A percentile compares a stretch with the other conserved stretches of the same genome.
These are phyloP conservation scores for Helarctos malayanus DNA, from an alignment of 2,797 vertebrate species.

Conservation along the genomic window DNA sequence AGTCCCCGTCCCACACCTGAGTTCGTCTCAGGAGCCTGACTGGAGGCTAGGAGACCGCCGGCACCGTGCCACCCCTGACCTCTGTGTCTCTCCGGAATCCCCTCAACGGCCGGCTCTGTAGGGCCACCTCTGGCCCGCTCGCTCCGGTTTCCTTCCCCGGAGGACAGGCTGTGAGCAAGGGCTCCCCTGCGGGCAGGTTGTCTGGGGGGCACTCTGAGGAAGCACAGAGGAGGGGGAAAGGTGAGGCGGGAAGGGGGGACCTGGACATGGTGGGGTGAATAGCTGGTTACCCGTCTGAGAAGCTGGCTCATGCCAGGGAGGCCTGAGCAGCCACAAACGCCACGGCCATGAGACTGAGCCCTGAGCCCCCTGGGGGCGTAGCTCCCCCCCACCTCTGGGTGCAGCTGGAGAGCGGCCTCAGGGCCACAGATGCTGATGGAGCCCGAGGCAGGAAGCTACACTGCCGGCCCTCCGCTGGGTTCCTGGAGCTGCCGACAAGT, in stretches of 20 bases:
- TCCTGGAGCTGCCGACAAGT: not conserved
- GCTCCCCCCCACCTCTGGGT: not conserved
- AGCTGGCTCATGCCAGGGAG: not conserved
- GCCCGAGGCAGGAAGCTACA: not conserved
- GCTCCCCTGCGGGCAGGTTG: not conserved
- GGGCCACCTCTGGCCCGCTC: not conserved
- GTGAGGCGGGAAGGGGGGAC: not conserved
- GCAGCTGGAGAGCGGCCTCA: not conserved
- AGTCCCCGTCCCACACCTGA: not conserved
- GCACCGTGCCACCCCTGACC: too few species aligned
- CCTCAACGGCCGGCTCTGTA: too few species aligned
- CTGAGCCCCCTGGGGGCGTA: not conserved
- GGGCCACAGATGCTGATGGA: not conserved
- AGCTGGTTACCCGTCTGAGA: fast-evolving
- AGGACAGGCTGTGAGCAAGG: not conserved
- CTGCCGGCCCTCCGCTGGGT: not conserved
- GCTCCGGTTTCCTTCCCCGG: not conserved
- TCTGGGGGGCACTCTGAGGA: not conserved
- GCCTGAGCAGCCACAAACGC: not conserved
- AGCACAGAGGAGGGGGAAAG: not conserved
- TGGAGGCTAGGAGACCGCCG: not conserved
- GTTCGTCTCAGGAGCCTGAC: not conserved
- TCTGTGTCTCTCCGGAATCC: not conserved
- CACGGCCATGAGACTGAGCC: not conserved
- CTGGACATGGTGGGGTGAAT: not conserved